A percentile compares a stretch with the other conserved stretches of the same genome.
Evolutionary conservation across 2,888 invertebrate species (phyloP).

Genomic region (Lasioglossum villosulum): DNA sequence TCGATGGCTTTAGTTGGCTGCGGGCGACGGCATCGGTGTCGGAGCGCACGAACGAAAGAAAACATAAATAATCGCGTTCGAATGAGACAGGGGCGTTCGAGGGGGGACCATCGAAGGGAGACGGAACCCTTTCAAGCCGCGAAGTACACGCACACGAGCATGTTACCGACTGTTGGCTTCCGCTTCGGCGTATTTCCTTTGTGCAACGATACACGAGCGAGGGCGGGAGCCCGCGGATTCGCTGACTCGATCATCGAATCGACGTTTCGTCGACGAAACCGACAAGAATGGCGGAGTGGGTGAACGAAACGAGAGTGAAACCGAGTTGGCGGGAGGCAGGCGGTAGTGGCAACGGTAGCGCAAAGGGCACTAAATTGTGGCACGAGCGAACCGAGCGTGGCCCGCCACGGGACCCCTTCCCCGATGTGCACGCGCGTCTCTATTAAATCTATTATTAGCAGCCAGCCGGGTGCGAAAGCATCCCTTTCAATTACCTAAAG

Average conservation of each 20-base stretch:
- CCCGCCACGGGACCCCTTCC: constrained; percentile 72
- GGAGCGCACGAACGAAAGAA: constrained; percentile 79
- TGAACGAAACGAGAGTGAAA: neutral
- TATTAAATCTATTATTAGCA: constrained; percentile 84
- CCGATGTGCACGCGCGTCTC: constrained; percentile 84
- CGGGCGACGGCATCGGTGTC: constrained; percentile 79
- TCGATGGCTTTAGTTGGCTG: constrained; percentile 82
- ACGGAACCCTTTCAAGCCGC: constrained; percentile 26
- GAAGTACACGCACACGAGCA: neutral
- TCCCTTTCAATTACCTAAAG: constrained; percentile 82
- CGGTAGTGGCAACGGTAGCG: constrained; percentile 92
- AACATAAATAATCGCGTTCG: constrained; percentile 84
- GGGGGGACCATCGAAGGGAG: neutral
- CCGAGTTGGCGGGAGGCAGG: neutral
- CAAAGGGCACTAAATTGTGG: constrained; percentile 69
- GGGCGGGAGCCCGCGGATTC: neutral
- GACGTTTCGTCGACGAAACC: neutral
- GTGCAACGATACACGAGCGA: neutral
- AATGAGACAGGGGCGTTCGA: constrained; percentile 79
- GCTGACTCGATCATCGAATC: neutral
- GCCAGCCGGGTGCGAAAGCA: constrained; percentile 75
- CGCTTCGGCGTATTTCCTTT: neutral
- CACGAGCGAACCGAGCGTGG: constrained; percentile 60
- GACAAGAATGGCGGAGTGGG: neutral
- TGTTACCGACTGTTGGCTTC: neutral